Base-by-base conservation (phyloP, 1,140 invertebrate species). In the Drosophila sproati region DNA sequence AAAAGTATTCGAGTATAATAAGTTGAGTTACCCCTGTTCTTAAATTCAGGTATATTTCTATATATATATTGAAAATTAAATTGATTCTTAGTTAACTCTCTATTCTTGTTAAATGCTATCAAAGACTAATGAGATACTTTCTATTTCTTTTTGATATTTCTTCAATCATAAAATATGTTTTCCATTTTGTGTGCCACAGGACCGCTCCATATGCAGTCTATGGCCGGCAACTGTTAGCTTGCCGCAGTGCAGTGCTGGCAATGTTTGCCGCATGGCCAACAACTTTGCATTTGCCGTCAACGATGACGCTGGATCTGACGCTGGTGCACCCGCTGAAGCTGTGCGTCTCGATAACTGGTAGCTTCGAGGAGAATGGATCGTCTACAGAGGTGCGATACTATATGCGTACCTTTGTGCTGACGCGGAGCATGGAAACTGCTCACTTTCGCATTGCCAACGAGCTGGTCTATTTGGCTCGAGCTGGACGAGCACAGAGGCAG, bases 361-460 rank as follows among this genome's bases (percentile, higher is more conserved):
- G 35, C n/a, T 71, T 45, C 5, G 34, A 51, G 34, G 73, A 70
- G 37, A 39, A 41, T 28, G 43, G n/a, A 1, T 28, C 35, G 4
- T 1, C 48, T 3, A 12, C 6, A 12, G 3, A 29, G 2, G 20
- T 50, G 32, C 57, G 59, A 3, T 32, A 71, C 8, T 75, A 60
- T 47, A 51, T 63, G 73, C 73, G 67, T 7, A 37, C 7, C n/a
- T 71, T 75, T 39, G 5, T 70, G 20, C 37, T 75, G 4, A 52
- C 67, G 6, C 10, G 66, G 1, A 28, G 5, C 3, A 12, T 20
- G 0, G 67, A 51, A 3, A 37, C 57, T 3, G 51, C 34, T n/a
- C 43, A 57, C 6, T 75, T 75, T 59, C 66, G 59, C 28, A 71
- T 75, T 54, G 48, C 52, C 59, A 75, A 71, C 10, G 73, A 72